Evolutionary conservation across 2,797 vertebrate genomes (phyloP), one percentile per base, ranked within the genome.

Genomic region (Manis javanica): DNA sequence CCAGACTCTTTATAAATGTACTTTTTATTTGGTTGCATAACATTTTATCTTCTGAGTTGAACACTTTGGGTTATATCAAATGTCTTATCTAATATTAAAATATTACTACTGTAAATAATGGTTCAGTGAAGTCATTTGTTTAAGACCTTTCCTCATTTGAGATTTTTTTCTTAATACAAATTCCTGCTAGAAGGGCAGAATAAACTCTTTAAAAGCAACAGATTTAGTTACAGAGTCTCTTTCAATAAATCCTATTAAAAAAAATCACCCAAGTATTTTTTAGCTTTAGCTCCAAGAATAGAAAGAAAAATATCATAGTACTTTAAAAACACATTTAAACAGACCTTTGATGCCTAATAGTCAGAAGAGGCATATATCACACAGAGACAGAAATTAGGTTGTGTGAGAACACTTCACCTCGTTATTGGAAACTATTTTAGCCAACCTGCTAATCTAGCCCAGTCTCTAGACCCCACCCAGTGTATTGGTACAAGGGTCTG

Each of bases 31-130:
- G 66, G 9, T 29, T 91, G 8, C 16, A 10, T 49, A 51, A 87
- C 13, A 79, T 49, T 91, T 94, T 46, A 29, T 75, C 24, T 86
- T 94, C 63, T 64, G 51, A 94, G 51, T n/a, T 9, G 13, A 87
- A 69, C 29, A n/a, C 68, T 79, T 64, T 72, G 23, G 7, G n/a
- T 87, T 82, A 64, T 16, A 63, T 10, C 31, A 61, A 89, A 84
- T 91, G 5, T 37, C 91, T 93, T 78, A 83, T 63, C 83, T 77
- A 39, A 39, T 49, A 53, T n/a, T 24, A 81, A 93, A 91, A 63
- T 63, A 72, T 53, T 31, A 37, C 0, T 34, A 34, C 18, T 34
- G 7, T 53, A 71, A 63, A 75, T 57, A 63, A 64, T 37, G 75
- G 61, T 39, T 13, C 12, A 39, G 39, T 63, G 72, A 87, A 90